Conservation (phyloP, 30 jellyfish, hydroid and myxozoan genomes). For the Hydra vulgaris region DNA sequence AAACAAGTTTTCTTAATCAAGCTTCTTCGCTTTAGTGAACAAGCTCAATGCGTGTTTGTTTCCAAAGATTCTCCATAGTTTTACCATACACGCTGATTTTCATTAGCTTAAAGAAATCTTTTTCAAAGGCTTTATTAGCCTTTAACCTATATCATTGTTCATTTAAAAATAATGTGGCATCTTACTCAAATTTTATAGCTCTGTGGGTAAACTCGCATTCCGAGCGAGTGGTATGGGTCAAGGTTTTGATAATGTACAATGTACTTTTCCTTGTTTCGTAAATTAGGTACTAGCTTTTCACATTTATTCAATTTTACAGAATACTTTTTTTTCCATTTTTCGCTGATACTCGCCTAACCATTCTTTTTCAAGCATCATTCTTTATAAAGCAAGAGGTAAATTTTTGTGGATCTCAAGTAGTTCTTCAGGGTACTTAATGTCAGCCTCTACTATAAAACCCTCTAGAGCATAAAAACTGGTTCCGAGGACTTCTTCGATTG, state of each 20-base stretch:
- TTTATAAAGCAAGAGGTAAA: background rate
- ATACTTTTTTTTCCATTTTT: background rate
- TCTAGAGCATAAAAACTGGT: background rate
- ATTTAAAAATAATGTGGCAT: background rate
- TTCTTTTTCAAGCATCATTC: background rate
- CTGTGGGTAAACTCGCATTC: background rate
- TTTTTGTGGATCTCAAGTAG: background rate
- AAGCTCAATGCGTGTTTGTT: too few relatives aligned
- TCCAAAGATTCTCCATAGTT: too few relatives aligned
- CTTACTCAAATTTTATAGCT: background rate
- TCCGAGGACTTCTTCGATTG: background rate
- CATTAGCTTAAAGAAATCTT: too few relatives aligned
- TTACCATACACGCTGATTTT: too few relatives aligned
- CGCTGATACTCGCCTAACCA: background rate
- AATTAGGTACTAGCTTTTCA: background rate
- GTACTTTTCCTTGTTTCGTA: background rate
- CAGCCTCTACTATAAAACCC: background rate
- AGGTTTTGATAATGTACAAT: background rate
- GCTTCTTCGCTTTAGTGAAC: too few relatives aligned
- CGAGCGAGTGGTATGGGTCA: background rate
- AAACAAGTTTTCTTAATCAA: too few relatives aligned
- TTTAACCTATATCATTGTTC: too few relatives aligned
- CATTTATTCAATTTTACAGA: background rate
- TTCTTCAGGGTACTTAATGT: background rate
- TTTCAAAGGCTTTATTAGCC: too few relatives aligned